Base-by-base conservation (phyloP, 2,797 vertebrate species). In the Notolabrus celidotus region DNA sequence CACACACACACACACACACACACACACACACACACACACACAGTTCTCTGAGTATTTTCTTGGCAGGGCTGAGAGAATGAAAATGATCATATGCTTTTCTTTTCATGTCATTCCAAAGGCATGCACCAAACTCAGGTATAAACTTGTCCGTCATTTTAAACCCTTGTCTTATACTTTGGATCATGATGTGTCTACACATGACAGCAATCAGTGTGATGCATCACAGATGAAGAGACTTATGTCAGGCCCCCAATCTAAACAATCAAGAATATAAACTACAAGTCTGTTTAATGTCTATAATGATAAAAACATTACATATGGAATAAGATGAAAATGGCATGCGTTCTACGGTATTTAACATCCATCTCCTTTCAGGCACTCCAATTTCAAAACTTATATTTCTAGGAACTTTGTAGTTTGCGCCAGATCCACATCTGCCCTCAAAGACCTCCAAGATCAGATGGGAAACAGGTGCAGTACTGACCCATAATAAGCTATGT, bases 381-480 rank as follows among this genome's bases (percentile, higher is more conserved):
- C n/a, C 20, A 58, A 33, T 51, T 36, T 76, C 59, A 22, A 74
- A 36, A 66, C 50, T 62, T 61, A 29, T 54, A 72, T 75, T 69
- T 61, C 8, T 1, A 42, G 16, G 56, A 58, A 61, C 90, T 92
- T 89, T 90, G 88, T 83, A 88, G 83, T 90, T 3, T 0, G 39
- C 0, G 86, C 90, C 90, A 88, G 78, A 6, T 65, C 72, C 82
- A 84, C 88, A 91, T 90, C 90, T 92, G 89, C 77, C 66, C 57
- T 38, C 11, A 14, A 59, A 58, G 10, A 36, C 55, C 34, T 74
- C 46, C 69, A 70, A 67, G 63, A 79, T 75, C 57, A 82, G 67
- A 88, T 88, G 45, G 49, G 45, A 84, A 86, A 85, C 84, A 89
- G 78, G 72, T 90, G 83, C 45, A 56, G 34, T 5, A 12, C 54